These are phyloP conservation scores for Drosophila meridiana DNA, from an alignment of 2,888 invertebrate species.

Conservation along the genomic window DNA sequence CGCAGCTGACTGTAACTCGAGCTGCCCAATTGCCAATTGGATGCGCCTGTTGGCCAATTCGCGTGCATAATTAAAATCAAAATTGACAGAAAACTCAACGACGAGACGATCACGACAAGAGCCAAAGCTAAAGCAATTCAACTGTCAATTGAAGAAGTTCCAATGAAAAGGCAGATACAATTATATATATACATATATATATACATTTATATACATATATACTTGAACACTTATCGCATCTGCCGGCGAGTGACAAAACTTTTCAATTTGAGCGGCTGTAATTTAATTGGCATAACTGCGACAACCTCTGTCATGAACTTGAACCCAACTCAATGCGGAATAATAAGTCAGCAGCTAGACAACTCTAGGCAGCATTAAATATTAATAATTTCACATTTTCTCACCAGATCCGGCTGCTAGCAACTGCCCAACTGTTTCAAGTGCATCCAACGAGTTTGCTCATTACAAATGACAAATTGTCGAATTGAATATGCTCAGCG, in stretches of 20 bases:
- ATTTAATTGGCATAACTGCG: conserved; percentile 61
- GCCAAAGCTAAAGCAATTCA: conserved; percentile 19
- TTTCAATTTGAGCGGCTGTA: conserved; percentile 48
- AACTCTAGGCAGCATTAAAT: conserved; percentile 23
- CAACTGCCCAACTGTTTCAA: conserved; percentile 38
- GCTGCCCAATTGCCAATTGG: conserved; percentile 22
- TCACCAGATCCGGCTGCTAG: conserved; percentile 2
- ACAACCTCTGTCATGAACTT: conserved; percentile 33
- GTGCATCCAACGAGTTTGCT: conserved; percentile 68
- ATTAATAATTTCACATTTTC: conserved; percentile 14
- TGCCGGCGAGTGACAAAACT: conserved; percentile 31
- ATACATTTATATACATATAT: not conserved
- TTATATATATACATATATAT: conserved; percentile 10
- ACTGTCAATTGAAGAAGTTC: conserved; percentile 29
- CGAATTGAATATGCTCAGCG: conserved; percentile 44
- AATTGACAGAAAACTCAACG: conserved; percentile 47
- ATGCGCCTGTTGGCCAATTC: conserved; percentile 34
- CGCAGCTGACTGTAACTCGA: conserved; percentile 1
- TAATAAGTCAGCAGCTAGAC: not conserved
- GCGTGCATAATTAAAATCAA: conserved; percentile 60
- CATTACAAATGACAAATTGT: conserved; percentile 62
- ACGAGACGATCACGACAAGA: conserved; percentile 32
- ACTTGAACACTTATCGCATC: not conserved
- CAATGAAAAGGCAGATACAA: not conserved
- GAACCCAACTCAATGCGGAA: conserved; percentile 47